Percentiles rank a stretch among this genome's conserved stretches.
Evolutionary conservation across 2,888 invertebrate species (phyloP).

Genomic region (Malachius bipustulatus): DNA sequence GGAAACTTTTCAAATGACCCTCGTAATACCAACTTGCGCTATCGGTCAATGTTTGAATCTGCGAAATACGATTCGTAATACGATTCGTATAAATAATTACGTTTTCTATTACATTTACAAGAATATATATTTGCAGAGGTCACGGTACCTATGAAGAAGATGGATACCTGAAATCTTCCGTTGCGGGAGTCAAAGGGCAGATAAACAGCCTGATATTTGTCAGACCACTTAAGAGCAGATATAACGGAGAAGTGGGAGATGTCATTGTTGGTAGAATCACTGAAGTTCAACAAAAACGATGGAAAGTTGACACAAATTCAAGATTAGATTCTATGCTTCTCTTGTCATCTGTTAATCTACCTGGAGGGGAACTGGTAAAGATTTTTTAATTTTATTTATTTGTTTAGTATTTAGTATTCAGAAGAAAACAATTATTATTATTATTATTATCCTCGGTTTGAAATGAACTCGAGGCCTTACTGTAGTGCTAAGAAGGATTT

Average conservation of each 20-base stretch:
- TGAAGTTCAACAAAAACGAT: constrained; percentile 86
- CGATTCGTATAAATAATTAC: no score
- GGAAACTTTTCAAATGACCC: no score
- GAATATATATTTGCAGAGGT: constrained; percentile 57
- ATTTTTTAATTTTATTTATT: no score
- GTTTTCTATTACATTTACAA: no score
- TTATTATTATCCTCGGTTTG: no score
- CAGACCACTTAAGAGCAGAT: constrained; percentile 80
- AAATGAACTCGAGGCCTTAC: no score
- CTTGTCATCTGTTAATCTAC: constrained; percentile 89
- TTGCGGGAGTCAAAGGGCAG: constrained; percentile 87
- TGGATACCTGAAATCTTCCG: constrained; percentile 76
- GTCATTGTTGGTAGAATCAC: constrained; percentile 90
- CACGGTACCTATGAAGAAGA: constrained; percentile 91
- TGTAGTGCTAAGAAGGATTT: no score
- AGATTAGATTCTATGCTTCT: constrained; percentile 76
- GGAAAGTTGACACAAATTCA: constrained; percentile 93
- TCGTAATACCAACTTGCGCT: no score
- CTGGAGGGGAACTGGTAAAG: constrained; percentile 86
- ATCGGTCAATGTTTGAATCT: no score
- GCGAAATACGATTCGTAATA: no score
- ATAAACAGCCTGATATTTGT: constrained; percentile 92
- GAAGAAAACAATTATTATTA: no score
- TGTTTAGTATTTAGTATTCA: no score
- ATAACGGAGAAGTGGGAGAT: constrained; percentile 90